phyloP scores from a whole-genome alignment of 2,113 vertebrate genomes.

The Dasyprocta punctata region DNA sequence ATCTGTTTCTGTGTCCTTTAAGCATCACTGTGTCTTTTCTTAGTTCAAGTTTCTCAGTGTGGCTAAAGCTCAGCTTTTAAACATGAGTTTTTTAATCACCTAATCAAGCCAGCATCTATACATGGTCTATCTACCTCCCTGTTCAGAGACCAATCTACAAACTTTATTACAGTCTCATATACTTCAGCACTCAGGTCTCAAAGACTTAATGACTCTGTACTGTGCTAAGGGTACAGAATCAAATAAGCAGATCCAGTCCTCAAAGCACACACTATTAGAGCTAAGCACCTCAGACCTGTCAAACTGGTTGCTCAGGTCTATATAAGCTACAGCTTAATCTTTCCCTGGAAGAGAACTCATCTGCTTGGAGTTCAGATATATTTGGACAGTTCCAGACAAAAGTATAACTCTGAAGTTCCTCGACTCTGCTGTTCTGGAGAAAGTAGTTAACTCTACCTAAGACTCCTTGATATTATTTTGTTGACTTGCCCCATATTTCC shows the following conservation, averaged over 20 bases:
- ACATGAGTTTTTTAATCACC: neutral
- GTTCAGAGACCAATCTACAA: neutral
- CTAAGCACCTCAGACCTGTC: neutral
- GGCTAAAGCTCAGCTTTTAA: neutral
- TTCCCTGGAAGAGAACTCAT: neutral
- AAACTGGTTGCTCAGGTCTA: neutral
- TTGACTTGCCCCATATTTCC: neutral
- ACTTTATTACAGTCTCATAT: neutral
- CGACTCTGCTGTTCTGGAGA: neutral
- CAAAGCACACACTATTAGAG: neutral
- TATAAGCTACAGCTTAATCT: neutral
- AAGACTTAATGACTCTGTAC: neutral
- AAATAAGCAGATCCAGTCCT: neutral
- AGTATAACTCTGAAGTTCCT: neutral
- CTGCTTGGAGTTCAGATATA: neutral
- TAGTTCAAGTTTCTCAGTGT: neutral
- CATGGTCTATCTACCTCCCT: neutral
- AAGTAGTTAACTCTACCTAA: neutral
- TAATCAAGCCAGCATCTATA: neutral
- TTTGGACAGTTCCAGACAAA: neutral
- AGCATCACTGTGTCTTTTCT: neutral
- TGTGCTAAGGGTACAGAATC: neutral
- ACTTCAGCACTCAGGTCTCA: neutral
- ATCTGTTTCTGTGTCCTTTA: neutral
- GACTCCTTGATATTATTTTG: neutral